Percentiles rank a stretch among this genome's conserved stretches.
Evolutionary conservation across 2,888 invertebrate genomes (phyloP).

Genomic region (Marasmarcha lunaedactyla): DNA sequence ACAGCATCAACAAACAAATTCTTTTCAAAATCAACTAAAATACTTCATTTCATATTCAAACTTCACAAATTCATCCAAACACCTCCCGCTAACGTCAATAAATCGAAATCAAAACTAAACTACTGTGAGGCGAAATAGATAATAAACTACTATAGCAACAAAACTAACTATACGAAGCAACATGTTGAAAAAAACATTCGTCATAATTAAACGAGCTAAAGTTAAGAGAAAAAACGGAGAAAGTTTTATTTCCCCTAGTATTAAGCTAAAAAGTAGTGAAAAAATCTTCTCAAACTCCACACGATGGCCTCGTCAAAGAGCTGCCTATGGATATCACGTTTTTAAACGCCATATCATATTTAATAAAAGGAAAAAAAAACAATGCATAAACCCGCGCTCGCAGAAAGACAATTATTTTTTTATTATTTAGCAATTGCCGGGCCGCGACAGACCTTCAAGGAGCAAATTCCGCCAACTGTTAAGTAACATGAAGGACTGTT

Average conservation of each 20-base stretch:
- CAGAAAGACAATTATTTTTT: slow-evolving; percentile 30
- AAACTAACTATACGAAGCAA: background rate
- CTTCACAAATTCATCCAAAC: slow-evolving; percentile 21
- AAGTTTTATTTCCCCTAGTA: background rate
- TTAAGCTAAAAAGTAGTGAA: slow-evolving; percentile 5
- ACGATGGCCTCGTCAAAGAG: slow-evolving; percentile 20
- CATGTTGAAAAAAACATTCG: slow-evolving; percentile 1
- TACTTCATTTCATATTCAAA: slow-evolving; percentile 27
- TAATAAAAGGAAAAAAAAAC: slow-evolving; percentile 11
- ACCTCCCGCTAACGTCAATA: slow-evolving; percentile 18
- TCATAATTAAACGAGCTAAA: slow-evolving; percentile 24
- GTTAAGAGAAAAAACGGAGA: slow-evolving; percentile 18
- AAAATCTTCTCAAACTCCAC: slow-evolving; percentile 29
- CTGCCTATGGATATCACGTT: slow-evolving; percentile 23
- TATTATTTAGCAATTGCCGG: slow-evolving; percentile 24
- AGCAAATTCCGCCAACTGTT: slow-evolving; percentile 11
- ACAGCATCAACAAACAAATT: slow-evolving; percentile 33
- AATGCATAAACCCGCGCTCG: slow-evolving; percentile 30
- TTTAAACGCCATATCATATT: slow-evolving; percentile 3
- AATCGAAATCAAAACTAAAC: slow-evolving; percentile 33
- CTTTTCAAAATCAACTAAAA: slow-evolving; percentile 42
- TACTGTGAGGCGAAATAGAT: slow-evolving; percentile 28
- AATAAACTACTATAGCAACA: slow-evolving; percentile 4
- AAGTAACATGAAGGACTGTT: slow-evolving; percentile 3
- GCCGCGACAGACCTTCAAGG: slow-evolving; percentile 30